Percentiles rank a stretch among this genome's conserved stretches.
These are phyloP conservation scores for Poeciliopsis turneri DNA, from an alignment of 2,797 vertebrate genomes.

Conservation along the genomic window DNA sequence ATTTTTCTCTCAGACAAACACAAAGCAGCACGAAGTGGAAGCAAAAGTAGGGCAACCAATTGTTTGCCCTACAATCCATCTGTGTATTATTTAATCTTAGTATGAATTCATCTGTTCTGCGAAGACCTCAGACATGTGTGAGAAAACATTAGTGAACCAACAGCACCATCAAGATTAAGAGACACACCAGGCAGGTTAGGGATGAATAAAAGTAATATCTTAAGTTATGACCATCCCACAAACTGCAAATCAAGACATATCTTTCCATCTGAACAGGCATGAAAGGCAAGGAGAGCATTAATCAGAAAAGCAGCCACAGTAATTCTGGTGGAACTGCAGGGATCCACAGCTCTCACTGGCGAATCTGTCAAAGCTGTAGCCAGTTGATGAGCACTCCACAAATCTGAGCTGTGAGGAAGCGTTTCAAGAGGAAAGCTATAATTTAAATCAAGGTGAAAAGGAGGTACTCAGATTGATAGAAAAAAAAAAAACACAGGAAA, in stretches of 20 bases:
- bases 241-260: not conserved
- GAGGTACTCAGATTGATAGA: not conserved
- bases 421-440: not conserved
- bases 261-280: not conserved
- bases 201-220: not conserved
- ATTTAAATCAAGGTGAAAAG: not conserved
- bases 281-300: not conserved
- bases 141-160: not conserved
- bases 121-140: not conserved
- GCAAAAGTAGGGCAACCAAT: not conserved
- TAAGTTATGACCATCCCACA: not conserved
- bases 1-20: not conserved
- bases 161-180: not conserved
- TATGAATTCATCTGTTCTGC: not conserved
- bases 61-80: not conserved
- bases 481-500: not conserved
- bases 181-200: not conserved
- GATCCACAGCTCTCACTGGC: not conserved
- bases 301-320: not conserved
- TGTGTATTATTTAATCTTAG: not conserved
- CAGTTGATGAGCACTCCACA: not conserved
- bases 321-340: not conserved
- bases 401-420: not conserved
- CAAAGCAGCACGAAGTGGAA: not conserved
- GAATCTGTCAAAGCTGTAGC: not conserved